Evolutionary conservation across 2,888 invertebrate species (phyloP).

Genomic region (Cephus pulcher): DNA sequence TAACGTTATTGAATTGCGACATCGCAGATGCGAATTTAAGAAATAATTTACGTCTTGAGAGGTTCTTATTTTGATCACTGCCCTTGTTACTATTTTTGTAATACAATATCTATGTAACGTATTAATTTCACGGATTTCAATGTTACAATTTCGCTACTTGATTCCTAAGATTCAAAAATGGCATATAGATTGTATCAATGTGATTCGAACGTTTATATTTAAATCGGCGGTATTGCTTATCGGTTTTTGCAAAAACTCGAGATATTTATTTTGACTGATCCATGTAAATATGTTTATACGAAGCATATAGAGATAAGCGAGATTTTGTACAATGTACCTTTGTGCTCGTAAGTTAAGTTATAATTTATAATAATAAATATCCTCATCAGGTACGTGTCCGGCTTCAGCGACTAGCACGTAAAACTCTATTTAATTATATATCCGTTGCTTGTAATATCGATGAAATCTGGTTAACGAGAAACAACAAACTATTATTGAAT

Average conservation of each 20-base stretch:
- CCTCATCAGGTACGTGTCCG: conserved; percentile 25
- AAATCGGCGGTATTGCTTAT: neutral
- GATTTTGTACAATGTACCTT: conserved; percentile 47
- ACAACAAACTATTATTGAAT: neutral
- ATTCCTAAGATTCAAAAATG: neutral
- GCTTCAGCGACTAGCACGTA: conserved; percentile 28
- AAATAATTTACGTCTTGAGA: neutral
- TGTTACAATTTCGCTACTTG: neutral
- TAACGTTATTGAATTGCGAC: neutral
- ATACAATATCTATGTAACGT: neutral
- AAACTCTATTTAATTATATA: conserved; percentile 11
- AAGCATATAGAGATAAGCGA: conserved; percentile 31
- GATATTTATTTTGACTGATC: conserved; percentile 13
- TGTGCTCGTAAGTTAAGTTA: conserved; percentile 34
- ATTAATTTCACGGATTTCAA: neutral
- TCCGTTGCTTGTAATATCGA: neutral
- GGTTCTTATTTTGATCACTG: neutral
- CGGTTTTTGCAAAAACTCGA: neutral
- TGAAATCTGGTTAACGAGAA: neutral
- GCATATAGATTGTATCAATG: neutral
- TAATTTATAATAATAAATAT: conserved; percentile 23
- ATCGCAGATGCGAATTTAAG: neutral
- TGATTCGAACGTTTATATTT: neutral
- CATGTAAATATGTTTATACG: conserved; percentile 15
- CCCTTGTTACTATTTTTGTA: neutral